phyloP scores from a whole-genome alignment of 2,797 vertebrate genomes.

The Epinephelus malabaricus region DNA sequence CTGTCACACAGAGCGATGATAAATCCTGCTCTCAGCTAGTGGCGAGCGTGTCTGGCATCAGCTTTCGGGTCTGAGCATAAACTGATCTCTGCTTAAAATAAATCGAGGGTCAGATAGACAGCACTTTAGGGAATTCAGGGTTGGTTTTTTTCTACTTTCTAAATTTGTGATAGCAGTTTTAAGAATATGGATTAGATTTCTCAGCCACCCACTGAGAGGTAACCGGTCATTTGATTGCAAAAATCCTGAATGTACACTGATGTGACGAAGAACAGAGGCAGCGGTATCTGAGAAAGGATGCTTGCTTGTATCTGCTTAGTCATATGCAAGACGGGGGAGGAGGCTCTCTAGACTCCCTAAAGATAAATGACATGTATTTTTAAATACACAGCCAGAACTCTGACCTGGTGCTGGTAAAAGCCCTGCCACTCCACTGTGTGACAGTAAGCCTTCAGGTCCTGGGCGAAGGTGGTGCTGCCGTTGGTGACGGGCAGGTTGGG shows the following conservation, averaged over 20 bases:
- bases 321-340: conserved; percentile 14
- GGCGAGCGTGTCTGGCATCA: conserved; percentile 64
- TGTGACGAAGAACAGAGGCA: conserved; percentile 50
- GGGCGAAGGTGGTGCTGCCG: conserved; percentile 94
- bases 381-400: conserved; percentile 45
- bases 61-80: conserved; percentile 47
- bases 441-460: conserved; percentile 95
- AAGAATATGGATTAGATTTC: conserved; percentile 28
- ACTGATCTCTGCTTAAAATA: conserved; percentile 53
- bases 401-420: conserved; percentile 93
- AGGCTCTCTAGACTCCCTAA: conserved; percentile 33
- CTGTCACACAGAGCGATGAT: conserved; percentile 72
- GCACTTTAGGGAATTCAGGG: conserved; percentile 19
- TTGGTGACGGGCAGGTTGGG: conserved; percentile 95
- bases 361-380: conserved; percentile 32
- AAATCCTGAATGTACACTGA: conserved; percentile 19
- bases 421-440: conserved; percentile 90
- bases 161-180: conserved; percentile 43
- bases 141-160: conserved; percentile 17
- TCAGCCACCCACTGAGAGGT: conserved; percentile 25
- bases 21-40: conserved; percentile 55
- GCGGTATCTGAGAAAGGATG: conserved; percentile 19
- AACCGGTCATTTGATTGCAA: neutral
- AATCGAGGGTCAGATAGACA: conserved; percentile 25
- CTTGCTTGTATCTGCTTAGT: conserved; percentile 23